Percentiles rank a stretch among this genome's conserved stretches.
Conservation (phyloP, 2,797 vertebrate genomes). For the Morelia viridis region DNA sequence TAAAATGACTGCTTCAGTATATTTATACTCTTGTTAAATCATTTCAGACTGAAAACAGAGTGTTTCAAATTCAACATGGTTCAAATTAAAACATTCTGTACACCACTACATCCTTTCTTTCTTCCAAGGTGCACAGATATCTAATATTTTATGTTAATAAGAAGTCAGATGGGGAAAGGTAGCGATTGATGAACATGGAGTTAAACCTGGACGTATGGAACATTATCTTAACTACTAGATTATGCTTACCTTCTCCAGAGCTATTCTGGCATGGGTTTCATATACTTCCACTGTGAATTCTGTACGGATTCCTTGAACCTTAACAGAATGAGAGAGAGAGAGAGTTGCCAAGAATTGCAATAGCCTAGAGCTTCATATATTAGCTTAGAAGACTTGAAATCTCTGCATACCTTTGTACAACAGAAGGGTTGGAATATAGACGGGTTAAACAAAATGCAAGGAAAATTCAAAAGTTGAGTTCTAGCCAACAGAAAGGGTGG, state of each 20-base stretch:
- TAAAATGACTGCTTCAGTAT: not conserved
- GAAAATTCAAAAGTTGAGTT: not conserved
- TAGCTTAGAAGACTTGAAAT: not conserved
- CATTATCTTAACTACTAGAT: not conserved
- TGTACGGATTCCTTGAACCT: constrained; percentile 92
- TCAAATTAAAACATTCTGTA: not conserved
- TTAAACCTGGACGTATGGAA: not conserved
- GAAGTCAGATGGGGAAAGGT: not conserved
- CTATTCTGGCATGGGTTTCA: constrained; percentile 92
- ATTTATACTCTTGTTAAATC: not conserved
- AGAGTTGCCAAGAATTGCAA: not conserved
- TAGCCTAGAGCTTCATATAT: not conserved
- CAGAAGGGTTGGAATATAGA: not conserved
- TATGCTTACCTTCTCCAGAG: constrained; percentile 85
- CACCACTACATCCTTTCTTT: not conserved
- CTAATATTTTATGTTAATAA: not conserved
- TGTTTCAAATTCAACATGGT: not conserved
- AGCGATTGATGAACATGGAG: not conserved
- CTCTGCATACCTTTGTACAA: not conserved
- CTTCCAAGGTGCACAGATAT: not conserved
- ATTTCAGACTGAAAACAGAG: not conserved
- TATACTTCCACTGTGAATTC: constrained; percentile 95
- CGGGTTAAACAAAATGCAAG: not conserved
- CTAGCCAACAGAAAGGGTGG: not conserved
- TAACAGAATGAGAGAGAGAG: not conserved